Evolutionary conservation across 2,797 vertebrate genomes (phyloP).

Genomic region (Poecilia gillii): DNA sequence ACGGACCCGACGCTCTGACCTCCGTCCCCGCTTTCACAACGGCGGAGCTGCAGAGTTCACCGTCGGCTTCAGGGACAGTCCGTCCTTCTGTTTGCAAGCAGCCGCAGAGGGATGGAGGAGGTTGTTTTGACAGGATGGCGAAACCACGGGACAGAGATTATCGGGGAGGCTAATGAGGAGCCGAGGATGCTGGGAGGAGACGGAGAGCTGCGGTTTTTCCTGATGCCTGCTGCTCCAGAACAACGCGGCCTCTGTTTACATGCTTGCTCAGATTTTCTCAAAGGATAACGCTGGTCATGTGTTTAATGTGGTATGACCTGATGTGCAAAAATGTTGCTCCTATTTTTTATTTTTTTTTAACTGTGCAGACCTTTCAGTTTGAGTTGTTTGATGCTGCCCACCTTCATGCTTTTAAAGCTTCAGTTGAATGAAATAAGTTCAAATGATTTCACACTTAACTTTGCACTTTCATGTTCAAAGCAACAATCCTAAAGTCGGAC

Average conservation of each 20-base stretch:
- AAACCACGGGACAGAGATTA: conserved; percentile 66
- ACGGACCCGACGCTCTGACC: conserved; percentile 46
- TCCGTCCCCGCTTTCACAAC: conserved; percentile 43
- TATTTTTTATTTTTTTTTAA: not conserved
- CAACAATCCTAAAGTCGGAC: not conserved
- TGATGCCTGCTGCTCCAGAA: conserved; percentile 30
- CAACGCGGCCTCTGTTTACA: conserved; percentile 42
- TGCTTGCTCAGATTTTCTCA: conserved; percentile 11
- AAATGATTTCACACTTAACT: not conserved
- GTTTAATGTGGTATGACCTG: conserved; percentile 7
- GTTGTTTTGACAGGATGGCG: conserved; percentile 65
- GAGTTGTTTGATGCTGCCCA: not conserved
- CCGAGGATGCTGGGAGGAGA: conserved; percentile 62
- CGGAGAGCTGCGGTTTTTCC: conserved; percentile 36
- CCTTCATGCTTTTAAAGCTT: not conserved
- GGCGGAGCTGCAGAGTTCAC: conserved; percentile 1
- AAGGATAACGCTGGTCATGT: conserved; percentile 10
- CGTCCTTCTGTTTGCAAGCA: conserved; percentile 25
- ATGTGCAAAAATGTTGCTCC: not conserved
- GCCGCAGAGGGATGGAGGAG: conserved; percentile 2
- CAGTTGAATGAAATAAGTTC: not conserved
- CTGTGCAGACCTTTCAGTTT: not conserved
- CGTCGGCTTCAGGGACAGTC: conserved; percentile 1
- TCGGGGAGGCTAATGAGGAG: conserved; percentile 61
- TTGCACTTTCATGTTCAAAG: not conserved